phyloP scores from a whole-genome alignment of 2,113 vertebrate genomes.

The Macquaria australasica region DNA sequence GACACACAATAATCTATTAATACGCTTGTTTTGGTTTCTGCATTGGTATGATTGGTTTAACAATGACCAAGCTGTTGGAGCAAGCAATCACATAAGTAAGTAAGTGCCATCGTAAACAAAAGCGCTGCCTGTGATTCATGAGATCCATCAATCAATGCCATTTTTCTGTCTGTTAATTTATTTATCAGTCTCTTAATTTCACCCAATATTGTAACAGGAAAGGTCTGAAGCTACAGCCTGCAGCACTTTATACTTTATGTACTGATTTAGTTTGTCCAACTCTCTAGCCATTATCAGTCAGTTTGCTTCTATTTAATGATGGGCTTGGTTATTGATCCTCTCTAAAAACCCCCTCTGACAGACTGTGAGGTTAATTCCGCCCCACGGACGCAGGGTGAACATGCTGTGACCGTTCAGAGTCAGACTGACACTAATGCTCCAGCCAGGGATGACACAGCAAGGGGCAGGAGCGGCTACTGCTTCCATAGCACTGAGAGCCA shows the following conservation, averaged over 20 bases:
- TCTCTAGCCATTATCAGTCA: conserved; percentile 42
- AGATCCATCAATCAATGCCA: not conserved
- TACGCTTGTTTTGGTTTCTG: not conserved
- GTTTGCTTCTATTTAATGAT: conserved; percentile 26
- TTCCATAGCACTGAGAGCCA: conserved; percentile 36
- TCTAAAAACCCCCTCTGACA: conserved; percentile 49
- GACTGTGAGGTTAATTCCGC: conserved; percentile 53
- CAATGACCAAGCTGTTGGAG: not conserved
- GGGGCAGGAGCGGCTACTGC: conserved; percentile 21
- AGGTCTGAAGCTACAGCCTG: not conserved
- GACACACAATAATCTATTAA: not conserved
- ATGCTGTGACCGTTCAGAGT: conserved; percentile 60
- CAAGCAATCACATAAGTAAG: not conserved
- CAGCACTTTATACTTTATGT: not conserved
- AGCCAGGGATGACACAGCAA: conserved; percentile 53
- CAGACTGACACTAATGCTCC: conserved; percentile 65
- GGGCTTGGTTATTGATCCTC: conserved; percentile 50
- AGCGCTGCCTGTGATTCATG: not conserved
- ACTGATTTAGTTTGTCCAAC: conserved; percentile 11
- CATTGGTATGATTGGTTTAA: not conserved
- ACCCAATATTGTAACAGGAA: not conserved
- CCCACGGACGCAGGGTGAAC: conserved; percentile 46
- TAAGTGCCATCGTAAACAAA: not conserved
- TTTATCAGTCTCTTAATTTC: conserved; percentile 1
- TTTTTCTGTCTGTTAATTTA: not conserved